phyloP scores from a whole-genome alignment of 30 jellyfish, hydroid and myxozoan genomes.

The Catostylus mosaicus region DNA sequence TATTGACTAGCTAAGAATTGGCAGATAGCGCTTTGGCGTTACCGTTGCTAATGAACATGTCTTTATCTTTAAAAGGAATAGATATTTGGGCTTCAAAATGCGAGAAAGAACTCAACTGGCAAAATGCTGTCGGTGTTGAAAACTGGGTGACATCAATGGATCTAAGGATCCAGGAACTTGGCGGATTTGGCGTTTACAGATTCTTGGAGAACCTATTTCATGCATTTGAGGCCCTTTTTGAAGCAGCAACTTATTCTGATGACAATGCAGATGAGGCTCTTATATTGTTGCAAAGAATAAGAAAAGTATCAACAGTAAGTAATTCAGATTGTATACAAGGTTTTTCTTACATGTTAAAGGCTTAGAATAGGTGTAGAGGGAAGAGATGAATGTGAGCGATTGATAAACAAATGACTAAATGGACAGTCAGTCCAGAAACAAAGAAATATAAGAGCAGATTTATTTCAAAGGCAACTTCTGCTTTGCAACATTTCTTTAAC shows the following conservation, averaged over 20 bases:
- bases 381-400: background rate
- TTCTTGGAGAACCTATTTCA: constrained; percentile 94
- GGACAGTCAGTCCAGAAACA: no score
- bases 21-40: background rate
- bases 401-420: no score
- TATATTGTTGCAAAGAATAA: constrained; percentile 79
- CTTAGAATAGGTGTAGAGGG: background rate
- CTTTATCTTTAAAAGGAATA: constrained; percentile 59
- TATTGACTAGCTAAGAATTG: background rate
- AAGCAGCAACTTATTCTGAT: constrained; percentile 90
- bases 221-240: constrained; percentile 99
- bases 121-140: constrained; percentile 92
- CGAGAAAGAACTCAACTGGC: constrained; percentile 98
- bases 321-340: no score
- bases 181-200: constrained; percentile 97
- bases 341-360: background rate
- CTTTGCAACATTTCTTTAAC: no score
- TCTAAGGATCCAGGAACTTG: constrained; percentile 97
- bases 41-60: no score
- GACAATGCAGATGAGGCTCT: constrained; percentile 89
- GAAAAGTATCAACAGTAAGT: constrained; percentile 88
- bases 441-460: no score
- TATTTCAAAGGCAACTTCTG: no score
- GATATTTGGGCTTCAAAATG: constrained; percentile 98
- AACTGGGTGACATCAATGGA: constrained; percentile 98